Base-by-base conservation (phyloP, 2,888 invertebrate genomes). In the Teinopalpus imperialis region DNA sequence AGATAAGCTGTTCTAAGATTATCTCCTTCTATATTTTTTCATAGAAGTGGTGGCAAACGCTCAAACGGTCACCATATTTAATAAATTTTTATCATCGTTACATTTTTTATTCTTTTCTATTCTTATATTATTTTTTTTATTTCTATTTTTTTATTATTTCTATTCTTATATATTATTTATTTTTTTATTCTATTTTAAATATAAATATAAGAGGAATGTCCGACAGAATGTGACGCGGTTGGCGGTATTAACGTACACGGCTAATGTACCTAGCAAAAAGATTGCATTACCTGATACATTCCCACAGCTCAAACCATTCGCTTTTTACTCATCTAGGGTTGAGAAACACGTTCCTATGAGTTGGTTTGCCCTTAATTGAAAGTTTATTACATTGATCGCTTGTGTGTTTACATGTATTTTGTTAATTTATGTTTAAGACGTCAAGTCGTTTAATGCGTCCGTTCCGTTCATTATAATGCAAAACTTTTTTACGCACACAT, bases 221-320 rank as follows among this genome's bases (percentile, higher is more conserved):
- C 43, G 42, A 42, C 41, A 43, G 40, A 27, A 36, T 39, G 47
- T 37, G 42, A 27, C 20, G 43, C 26, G 34, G 31, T 46, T 30
- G 49, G 34, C 43, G 44, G 42, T 16, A 46, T 40, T 43, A 46
- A 56, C 51, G 39, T 49, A 53, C 62, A 56, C 59, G 63, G 69
- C 61, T 74, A 69, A 68, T 69, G 56, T 56, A 59, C 55, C 58
- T 53, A 63, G 75, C 71, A 81, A 85, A 81, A 83, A 82, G 74
- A 66, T 74, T 66, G 69, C 73, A 78, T 76, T 77, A 69, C 77
- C 55, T 53, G 68, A 66, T 66, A 65, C 74, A 85, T 85, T 86
- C 85, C 78, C 85, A 82, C 81, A 79, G 72, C 61, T 57, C 52
- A 63, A 52, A 53, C 51, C 54, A 56, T 53, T 56, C 54, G 54